A percentile compares a stretch with the other conserved stretches of the same genome.
Evolutionary conservation across 2,113 vertebrate genomes (phyloP).

Genomic region (Artemisiospiza belli): DNA sequence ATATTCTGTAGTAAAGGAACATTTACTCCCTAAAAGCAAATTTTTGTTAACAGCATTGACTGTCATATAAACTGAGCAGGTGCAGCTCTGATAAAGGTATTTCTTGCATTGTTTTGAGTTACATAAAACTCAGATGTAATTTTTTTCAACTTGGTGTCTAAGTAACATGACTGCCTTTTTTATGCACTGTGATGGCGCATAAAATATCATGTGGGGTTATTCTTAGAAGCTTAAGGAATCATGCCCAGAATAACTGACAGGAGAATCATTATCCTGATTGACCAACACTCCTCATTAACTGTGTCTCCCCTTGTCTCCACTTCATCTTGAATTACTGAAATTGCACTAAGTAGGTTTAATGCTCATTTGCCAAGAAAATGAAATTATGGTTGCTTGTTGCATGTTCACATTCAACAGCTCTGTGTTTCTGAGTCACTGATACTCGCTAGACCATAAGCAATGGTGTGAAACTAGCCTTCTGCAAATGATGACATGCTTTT

Average conservation of each 20-base stretch:
- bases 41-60: background rate
- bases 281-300: background rate
- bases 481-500: background rate
- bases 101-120: background rate
- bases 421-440: background rate
- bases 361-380: background rate
- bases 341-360: background rate
- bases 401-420: background rate
- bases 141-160: slow-evolving; percentile 30
- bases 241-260: background rate
- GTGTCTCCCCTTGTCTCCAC: background rate
- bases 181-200: background rate
- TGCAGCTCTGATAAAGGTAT: background rate
- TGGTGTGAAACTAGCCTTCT: background rate
- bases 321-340: background rate
- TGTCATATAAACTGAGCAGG: background rate
- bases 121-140: background rate
- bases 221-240: slow-evolving; percentile 28
- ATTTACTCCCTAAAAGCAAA: background rate
- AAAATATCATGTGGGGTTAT: slow-evolving; percentile 21
- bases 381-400: background rate
- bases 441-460: background rate
- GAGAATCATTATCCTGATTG: background rate
- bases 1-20: background rate
- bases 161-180: slow-evolving; percentile 20